These are phyloP conservation scores for Blastomussa wellsi DNA, from an alignment of 92 coral and sea anemone genomes.

Conservation along the genomic window DNA sequence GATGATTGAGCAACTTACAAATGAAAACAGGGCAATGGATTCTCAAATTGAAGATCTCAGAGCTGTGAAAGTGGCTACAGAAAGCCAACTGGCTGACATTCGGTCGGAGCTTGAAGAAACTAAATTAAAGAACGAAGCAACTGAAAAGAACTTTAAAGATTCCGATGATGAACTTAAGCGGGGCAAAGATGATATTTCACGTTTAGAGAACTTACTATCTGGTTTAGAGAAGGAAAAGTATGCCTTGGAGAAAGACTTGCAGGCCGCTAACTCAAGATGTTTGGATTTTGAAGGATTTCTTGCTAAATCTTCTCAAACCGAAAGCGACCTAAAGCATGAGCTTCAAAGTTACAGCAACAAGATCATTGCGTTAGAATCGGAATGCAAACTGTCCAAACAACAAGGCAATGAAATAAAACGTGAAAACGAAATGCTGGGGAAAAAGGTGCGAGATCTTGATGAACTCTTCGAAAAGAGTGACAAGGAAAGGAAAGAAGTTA, in stretches of 20 bases:
- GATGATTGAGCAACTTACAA: constrained; percentile 48
- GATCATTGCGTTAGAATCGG: constrained; percentile 66
- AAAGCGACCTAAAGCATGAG: constrained; percentile 64
- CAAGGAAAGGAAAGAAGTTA: constrained; percentile 67
- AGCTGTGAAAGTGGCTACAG: constrained; percentile 56
- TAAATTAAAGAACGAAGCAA: constrained; percentile 49
- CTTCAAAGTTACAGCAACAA: constrained; percentile 56
- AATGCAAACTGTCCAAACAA: constrained; percentile 60
- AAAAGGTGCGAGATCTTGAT: constrained; percentile 71
- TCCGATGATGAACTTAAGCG: constrained; percentile 56
- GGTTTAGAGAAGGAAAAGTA: constrained; percentile 64
- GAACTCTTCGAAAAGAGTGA: constrained; percentile 68
- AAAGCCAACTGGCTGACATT: constrained; percentile 56
- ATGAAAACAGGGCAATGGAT: constrained; percentile 55
- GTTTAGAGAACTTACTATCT: constrained; percentile 47
- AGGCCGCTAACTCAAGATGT: constrained; percentile 47
- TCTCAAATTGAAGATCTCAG: constrained; percentile 62
- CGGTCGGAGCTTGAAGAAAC: constrained; percentile 62
- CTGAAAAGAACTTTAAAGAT: constrained; percentile 41
- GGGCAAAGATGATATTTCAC: constrained; percentile 49
- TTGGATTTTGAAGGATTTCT: constrained; percentile 61
- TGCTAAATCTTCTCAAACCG: constrained; percentile 50
- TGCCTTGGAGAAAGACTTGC: constrained; percentile 55
- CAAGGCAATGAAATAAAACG: constrained; percentile 63
- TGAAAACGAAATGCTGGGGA: constrained; percentile 47